Percentiles rank a stretch among this genome's conserved stretches.
These are phyloP conservation scores for Thalpophila matura DNA, from an alignment of 2,888 invertebrate genomes.

Conservation along the genomic window DNA sequence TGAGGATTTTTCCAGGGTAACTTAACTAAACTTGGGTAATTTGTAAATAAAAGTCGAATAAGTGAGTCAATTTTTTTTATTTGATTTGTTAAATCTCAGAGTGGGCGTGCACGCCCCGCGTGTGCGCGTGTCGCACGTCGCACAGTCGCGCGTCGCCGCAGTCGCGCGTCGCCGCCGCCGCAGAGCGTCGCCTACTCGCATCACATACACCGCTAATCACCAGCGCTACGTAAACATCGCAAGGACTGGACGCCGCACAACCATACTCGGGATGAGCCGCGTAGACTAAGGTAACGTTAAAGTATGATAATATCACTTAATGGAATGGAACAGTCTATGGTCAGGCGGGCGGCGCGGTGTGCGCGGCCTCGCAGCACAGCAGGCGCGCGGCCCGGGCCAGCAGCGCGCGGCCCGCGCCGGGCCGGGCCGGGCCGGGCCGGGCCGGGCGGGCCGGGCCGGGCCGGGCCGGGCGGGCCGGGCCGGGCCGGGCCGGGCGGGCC, in stretches of 20 bases:
- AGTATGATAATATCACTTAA: conserved; percentile 80
- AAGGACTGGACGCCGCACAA: conserved; percentile 48
- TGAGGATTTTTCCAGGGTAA: not conserved
- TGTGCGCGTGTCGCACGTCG: conserved; percentile 43
- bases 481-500: conserved; percentile 76
- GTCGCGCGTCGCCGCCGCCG: not conserved
- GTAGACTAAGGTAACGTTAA: conserved; percentile 59
- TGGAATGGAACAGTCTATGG: conserved; percentile 80
- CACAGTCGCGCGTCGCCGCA: conserved; percentile 24
- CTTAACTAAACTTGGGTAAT: not conserved
- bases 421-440: conserved; percentile 24
- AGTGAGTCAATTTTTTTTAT: conserved; percentile 78
- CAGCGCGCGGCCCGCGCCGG: conserved; percentile 28
- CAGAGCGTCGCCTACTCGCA: conserved; percentile 10
- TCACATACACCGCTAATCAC: conserved; percentile 41
- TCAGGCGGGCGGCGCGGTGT: conserved; percentile 72
- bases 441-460: conserved; percentile 68
- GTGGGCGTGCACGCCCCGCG: conserved; percentile 57
- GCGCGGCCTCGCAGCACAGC: conserved; percentile 82
- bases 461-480: conserved; percentile 13
- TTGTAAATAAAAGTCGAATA: conserved; percentile 53
- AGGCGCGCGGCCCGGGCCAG: conserved; percentile 86
- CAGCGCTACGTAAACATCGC: conserved; percentile 9
- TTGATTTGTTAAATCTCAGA: conserved; percentile 74
- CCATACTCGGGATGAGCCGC: conserved; percentile 31